Conservation (phyloP, 2,113 vertebrate species). For the Macrotus californicus region DNA sequence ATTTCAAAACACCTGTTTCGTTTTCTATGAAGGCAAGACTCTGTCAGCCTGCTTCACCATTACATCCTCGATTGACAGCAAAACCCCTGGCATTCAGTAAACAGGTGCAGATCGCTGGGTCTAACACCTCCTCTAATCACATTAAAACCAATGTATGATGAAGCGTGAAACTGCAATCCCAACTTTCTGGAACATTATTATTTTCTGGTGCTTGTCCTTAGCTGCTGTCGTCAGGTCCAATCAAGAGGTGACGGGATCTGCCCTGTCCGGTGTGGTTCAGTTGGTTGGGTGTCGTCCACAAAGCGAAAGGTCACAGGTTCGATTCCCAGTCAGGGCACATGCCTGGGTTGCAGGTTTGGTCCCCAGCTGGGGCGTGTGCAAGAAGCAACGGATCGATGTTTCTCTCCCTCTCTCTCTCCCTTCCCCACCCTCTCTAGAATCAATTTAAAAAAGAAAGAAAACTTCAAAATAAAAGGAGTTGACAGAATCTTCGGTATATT, state of each 20-base stretch:
- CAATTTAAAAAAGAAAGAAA: too few species aligned
- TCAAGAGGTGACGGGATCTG: background rate
- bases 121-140: background rate
- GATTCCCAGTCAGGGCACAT: too few species aligned
- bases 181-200: slow-evolving; percentile 20
- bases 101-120: background rate
- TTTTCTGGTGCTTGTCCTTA: slow-evolving; percentile 20
- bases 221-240: slow-evolving; percentile 9
- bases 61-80: background rate
- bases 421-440: too few species aligned
- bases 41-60: background rate
- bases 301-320: too few species aligned
- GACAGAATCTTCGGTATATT: background rate
- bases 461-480: background rate
- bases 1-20: background rate
- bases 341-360: too few species aligned
- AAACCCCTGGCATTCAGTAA: background rate
- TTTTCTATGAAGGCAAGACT: background rate
- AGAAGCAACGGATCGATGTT: too few species aligned
- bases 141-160: background rate
- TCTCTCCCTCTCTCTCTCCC: too few species aligned
- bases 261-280: too few species aligned
- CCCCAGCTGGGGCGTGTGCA: too few species aligned
- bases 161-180: background rate
- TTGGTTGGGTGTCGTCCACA: too few species aligned